Evolutionary conservation across 1,140 invertebrate species (phyloP).

Genomic region (Zaprionus capensis): DNA sequence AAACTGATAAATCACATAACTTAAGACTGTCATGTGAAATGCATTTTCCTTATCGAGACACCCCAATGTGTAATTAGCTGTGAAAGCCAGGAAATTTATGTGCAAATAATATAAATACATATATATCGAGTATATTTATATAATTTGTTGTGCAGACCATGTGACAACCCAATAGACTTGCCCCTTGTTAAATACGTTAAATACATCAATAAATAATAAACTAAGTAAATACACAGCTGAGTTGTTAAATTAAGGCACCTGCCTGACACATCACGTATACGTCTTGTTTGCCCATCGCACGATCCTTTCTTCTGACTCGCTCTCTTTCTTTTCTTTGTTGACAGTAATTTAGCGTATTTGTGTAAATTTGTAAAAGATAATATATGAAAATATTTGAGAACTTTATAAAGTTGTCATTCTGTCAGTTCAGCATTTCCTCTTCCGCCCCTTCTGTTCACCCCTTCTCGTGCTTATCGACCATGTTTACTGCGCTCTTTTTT

Average conservation of each 20-base stretch:
- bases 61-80: slow-evolving; percentile 22
- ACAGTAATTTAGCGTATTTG: slow-evolving; percentile 31
- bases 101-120: no score
- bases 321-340: slow-evolving; percentile 1
- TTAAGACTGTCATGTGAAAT: slow-evolving; percentile 51
- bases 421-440: slow-evolving; percentile 25
- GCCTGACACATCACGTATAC: slow-evolving; percentile 20
- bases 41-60: slow-evolving; percentile 48
- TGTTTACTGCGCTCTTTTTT: slow-evolving; percentile 42
- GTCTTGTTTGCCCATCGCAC: background rate
- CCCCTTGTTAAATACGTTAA: no score
- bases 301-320: slow-evolving; percentile 15
- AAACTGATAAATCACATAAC: slow-evolving; percentile 56
- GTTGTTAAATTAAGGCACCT: background rate
- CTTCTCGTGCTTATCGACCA: slow-evolving; percentile 6
- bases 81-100: slow-evolving; percentile 1
- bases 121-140: slow-evolving; percentile 12
- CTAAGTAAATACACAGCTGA: background rate
- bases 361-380: slow-evolving; percentile 54
- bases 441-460: no score
- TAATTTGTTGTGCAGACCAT: slow-evolving; percentile 25
- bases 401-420: slow-evolving; percentile 27
- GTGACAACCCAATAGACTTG: slow-evolving; percentile 47
- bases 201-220: slow-evolving; percentile 15
- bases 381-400: slow-evolving; percentile 35